phyloP scores from a whole-genome alignment of 2,888 invertebrate genomes.

The Rhodophaea formosa region DNA sequence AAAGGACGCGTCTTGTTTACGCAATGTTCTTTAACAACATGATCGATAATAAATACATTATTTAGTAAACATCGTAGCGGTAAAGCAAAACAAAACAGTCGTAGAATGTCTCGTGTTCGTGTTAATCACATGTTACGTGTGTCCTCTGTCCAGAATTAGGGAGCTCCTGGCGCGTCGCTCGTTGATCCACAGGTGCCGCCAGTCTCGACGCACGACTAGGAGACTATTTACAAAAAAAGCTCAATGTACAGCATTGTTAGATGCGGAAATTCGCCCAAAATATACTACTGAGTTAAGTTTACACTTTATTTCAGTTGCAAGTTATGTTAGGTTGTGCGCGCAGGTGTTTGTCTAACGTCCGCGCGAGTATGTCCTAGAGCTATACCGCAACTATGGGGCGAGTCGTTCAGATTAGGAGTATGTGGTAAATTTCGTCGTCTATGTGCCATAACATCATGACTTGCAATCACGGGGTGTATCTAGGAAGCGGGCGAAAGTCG shows the following conservation, averaged over 20 bases:
- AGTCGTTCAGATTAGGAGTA: conserved; percentile 37
- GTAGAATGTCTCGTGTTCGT: conserved; percentile 69
- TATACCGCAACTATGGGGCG: conserved; percentile 33
- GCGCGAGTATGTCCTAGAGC: conserved; percentile 21
- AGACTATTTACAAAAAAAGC: conserved; percentile 79
- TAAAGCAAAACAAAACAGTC: conserved; percentile 79
- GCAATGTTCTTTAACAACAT: conserved; percentile 60
- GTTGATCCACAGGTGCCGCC: conserved; percentile 45
- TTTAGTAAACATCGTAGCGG: conserved; percentile 80
- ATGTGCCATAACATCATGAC: conserved; percentile 52
- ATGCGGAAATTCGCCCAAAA: conserved; percentile 74
- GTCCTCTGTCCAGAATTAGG: conserved; percentile 51
- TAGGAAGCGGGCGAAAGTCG: conserved; percentile 62
- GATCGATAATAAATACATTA: conserved; percentile 59
- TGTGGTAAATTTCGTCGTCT: conserved; percentile 33
- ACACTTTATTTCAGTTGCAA: conserved; percentile 55
- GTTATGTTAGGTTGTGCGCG: conserved; percentile 45
- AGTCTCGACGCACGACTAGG: conserved; percentile 52
- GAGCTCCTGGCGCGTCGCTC: conserved; percentile 48
- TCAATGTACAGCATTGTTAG: conserved; percentile 79
- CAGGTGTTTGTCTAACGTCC: conserved; percentile 30
- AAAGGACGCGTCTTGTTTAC: conserved; percentile 59
- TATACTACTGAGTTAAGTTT: conserved; percentile 69
- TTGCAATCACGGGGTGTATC: conserved; percentile 52
- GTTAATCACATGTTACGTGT: conserved; percentile 78